Evolutionary conservation across 2,113 vertebrate species (phyloP), one percentile per base, ranked within the genome.

Genomic region (Corydoras maculifer): DNA sequence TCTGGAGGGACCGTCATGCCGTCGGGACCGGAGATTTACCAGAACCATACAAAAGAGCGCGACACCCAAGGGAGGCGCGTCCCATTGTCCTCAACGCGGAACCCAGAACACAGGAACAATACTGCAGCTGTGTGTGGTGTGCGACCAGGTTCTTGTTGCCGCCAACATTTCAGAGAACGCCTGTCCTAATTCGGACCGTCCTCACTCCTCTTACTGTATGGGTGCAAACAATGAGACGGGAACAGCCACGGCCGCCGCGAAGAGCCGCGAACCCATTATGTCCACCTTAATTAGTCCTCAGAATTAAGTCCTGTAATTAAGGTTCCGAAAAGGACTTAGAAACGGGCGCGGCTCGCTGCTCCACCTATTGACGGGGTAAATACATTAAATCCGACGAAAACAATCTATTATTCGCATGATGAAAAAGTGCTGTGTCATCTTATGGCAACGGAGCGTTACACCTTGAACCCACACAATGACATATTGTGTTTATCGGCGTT

Each of bases 41-140:
- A 59, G 62, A 18, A 62, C 35, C 50, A 57, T 31, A 63, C 63
- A 70, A 71, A 78, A 54, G 59, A 68, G n/a, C 15, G 51, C 11
- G 64, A 7, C 58, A 58, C 76, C 61, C 72, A 49, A 29, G 49
- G 67, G 72, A 64, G 31, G 50, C 7, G 49, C 25, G 18, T 50
- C 54, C 64, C 32, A 57, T 50, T 48, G 58, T 61, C 58, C 68
- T 48, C 58, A 31, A 62, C 58, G 57, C 65, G 30, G 65, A 13
- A 29, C 14, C 15, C 35, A 49, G 65, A 13, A 29, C 14, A 30
- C 35, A 13, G 54, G 63, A 73, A 74, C 15, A 68, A 74, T 18
- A 31, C 32, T 59, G 18, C 30, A 29, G 48, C 43, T 64, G 48
- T 61, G 58, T 58, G 13, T 14, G 3, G 11, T 55, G 58, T 68